These are phyloP conservation scores for Arrhamphus sclerolepis DNA, from an alignment of 2,797 vertebrate genomes.

Conservation along the genomic window DNA sequence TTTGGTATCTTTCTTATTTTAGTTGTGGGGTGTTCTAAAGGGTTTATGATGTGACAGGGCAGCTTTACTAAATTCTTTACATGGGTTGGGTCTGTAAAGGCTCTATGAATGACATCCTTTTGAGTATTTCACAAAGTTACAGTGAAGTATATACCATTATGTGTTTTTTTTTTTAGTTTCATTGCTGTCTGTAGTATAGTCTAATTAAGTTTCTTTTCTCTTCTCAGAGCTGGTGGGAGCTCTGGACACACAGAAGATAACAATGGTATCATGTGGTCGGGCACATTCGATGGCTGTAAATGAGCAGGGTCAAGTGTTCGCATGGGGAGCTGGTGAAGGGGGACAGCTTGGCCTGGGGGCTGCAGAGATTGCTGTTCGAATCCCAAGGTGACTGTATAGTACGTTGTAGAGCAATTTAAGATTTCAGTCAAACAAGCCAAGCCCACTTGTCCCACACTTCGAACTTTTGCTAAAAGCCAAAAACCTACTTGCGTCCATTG, in stretches of 20 bases:
- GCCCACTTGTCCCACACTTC: not conserved
- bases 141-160: too few relatives aligned
- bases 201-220: slow-evolving; percentile 13
- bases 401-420: not conserved
- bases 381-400: slow-evolving; percentile 86
- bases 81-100: slow-evolving; percentile 18
- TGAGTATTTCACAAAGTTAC: too few relatives aligned
- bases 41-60: not conserved
- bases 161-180: too few relatives aligned
- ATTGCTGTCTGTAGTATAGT: not conserved
- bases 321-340: slow-evolving; percentile 91
- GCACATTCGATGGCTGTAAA: slow-evolving; percentile 91
- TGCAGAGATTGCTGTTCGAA: slow-evolving; percentile 82
- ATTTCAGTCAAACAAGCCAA: slow-evolving; percentile 1
- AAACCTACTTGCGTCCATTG: not conserved
- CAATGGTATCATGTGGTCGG: slow-evolving; percentile 89
- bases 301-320: slow-evolving; percentile 92
- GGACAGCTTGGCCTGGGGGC: slow-evolving; percentile 92
- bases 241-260: slow-evolving; percentile 91
- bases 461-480: not conserved
- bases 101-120: not conserved
- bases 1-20: too few relatives aligned
- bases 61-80: slow-evolving; percentile 9
- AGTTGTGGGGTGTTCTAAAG: not conserved
- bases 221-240: slow-evolving; percentile 87